Evolutionary conservation across 2,797 vertebrate species (phyloP), one percentile per base, ranked within the genome.

Genomic region (Rallus crepitans): DNA sequence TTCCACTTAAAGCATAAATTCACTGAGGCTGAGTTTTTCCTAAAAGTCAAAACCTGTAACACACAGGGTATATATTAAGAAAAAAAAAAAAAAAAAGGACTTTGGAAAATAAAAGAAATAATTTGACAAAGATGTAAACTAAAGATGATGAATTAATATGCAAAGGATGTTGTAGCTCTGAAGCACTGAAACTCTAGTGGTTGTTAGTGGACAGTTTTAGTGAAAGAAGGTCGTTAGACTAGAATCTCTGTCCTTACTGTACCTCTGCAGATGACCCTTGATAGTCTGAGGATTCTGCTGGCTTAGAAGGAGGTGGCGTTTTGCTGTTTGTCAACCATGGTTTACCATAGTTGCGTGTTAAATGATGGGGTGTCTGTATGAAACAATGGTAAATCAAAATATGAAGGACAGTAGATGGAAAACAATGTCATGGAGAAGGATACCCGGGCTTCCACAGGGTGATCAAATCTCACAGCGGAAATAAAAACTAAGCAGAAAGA

Each of bases 271-370:
- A 99, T 94, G 99, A 99, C 97, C 98, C 99, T 98, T 99, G 98
- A 98, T 98, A 99, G 97, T 98, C 99, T 98, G 99, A 99, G 98
- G 99, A 99, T 98, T 99, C 99, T 97, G 99, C 98, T 98, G 99
- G 98, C 98, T 99, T 99, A 99, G 99, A 98, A 98, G 99, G 98
- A 99, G 98, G 98, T 98, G 99, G 98, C 97, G 99, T 98, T 99
- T 99, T 99, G 99, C 99, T 99, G 99, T 99, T 99, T 99, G 99
- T 98, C 99, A 99, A 99, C 99, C 99, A 99, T 97, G 99, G 99
- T 98, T 99, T 99, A 99, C 99, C 99, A 98, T 99, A 99, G 99
- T 99, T 99, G 98, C 99, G 99, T 98, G 98, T 99, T 98, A 99
- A 98, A 97, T 99, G 99, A 98, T 99, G 99, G 98, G 99, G 97